phyloP scores from a whole-genome alignment of 2,797 vertebrate species.

The Anisognathus igniventris region DNA sequence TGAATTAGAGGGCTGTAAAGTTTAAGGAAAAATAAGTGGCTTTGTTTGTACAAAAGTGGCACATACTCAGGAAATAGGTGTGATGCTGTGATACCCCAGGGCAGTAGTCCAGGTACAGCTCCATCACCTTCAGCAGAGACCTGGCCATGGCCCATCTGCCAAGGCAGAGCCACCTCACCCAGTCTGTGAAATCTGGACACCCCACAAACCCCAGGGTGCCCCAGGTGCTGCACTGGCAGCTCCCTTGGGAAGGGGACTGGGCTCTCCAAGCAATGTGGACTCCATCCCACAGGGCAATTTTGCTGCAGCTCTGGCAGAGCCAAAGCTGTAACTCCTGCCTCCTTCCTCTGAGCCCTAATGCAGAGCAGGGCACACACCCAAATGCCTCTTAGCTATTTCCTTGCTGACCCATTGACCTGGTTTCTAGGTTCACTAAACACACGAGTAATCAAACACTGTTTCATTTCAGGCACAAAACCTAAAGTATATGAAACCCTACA shows the following conservation, averaged over 20 bases:
- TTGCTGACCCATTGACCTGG: not conserved
- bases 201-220: not conserved
- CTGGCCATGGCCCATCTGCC: not conserved
- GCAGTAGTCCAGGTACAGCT: not conserved
- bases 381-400: not conserved
- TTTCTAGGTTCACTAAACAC: not conserved
- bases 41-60: not conserved
- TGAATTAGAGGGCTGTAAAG: not conserved
- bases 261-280: not conserved
- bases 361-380: not conserved
- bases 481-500: not conserved
- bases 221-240: fast-evolving
- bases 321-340: not conserved
- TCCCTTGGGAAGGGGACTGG: not conserved
- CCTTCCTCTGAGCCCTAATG: not conserved
- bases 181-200: not conserved
- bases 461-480: not conserved
- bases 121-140: not conserved
- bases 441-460: not conserved
- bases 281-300: not conserved
- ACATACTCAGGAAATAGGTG: not conserved
- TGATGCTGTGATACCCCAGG: not conserved
- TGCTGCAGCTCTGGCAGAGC: not conserved
- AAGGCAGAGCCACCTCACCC: not conserved
- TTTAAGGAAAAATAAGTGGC: not conserved